These are phyloP conservation scores for Coreius guichenoti DNA, from an alignment of 2,797 vertebrate species.

Conservation along the genomic window DNA sequence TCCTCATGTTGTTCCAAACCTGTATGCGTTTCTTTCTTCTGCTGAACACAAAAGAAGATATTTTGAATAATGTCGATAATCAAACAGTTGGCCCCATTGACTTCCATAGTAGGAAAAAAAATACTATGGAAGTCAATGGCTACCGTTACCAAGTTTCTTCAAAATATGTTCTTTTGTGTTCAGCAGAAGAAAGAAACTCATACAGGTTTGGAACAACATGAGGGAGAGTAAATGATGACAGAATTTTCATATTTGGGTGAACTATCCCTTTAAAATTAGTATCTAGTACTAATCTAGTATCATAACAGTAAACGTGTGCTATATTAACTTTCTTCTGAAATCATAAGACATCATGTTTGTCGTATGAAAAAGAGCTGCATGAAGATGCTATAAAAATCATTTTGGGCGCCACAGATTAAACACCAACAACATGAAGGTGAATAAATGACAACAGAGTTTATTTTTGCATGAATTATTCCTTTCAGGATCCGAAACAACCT, in stretches of 20 bases:
- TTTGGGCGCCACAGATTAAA: conserved; percentile 1
- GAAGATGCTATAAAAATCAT: background rate
- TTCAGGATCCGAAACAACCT: conserved; percentile 10
- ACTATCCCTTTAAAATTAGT: background rate
- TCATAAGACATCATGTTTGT: background rate
- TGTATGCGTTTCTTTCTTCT: too few relatives aligned
- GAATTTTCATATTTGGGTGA: background rate
- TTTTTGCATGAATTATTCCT: background rate
- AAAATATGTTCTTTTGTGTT: background rate
- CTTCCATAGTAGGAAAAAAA: too few relatives aligned
- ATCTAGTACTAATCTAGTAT: background rate
- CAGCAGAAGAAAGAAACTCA: background rate
- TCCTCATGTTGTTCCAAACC: too few relatives aligned
- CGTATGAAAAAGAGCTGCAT: background rate
- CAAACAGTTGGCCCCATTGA: too few relatives aligned
- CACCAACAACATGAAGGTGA: background rate
- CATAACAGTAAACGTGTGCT: background rate
- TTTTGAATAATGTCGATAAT: too few relatives aligned
- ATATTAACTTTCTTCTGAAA: background rate
- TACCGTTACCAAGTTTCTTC: too few relatives aligned
- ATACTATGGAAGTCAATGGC: too few relatives aligned
- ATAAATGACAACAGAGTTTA: background rate
- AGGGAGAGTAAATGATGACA: background rate
- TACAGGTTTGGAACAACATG: too few relatives aligned
- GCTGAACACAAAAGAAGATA: too few relatives aligned